Conservation (phyloP, 2,797 vertebrate genomes). For the Lutra lutra region DNA sequence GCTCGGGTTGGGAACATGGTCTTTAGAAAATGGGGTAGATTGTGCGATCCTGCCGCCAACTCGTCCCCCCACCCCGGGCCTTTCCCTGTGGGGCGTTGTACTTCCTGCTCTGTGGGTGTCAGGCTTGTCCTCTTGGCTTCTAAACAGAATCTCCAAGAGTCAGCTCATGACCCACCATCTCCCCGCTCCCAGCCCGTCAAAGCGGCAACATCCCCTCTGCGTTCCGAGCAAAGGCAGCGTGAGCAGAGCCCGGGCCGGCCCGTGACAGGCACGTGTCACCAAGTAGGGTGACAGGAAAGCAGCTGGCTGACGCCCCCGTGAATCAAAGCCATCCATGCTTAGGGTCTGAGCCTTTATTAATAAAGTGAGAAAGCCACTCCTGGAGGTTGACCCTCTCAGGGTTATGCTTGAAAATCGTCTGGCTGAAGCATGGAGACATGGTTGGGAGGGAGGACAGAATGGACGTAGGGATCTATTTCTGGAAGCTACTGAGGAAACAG, state of each 20-base stretch:
- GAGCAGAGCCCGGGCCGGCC: accelerated
- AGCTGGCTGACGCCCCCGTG: accelerated
- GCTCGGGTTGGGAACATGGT: accelerated
- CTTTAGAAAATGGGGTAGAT: background rate
- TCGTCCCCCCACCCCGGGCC: accelerated
- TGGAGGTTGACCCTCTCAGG: background rate
- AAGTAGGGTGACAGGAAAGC: accelerated
- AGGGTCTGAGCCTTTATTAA: background rate
- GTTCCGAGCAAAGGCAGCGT: accelerated
- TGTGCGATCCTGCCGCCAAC: too few relatives aligned
- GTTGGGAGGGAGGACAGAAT: background rate
- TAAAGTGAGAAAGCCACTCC: background rate
- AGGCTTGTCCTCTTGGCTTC: accelerated
- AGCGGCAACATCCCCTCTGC: too few relatives aligned
- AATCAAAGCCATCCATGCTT: accelerated
- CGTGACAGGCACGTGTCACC: background rate
- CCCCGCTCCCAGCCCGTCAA: background rate
- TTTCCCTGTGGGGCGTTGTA: background rate
- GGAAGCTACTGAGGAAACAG: background rate
- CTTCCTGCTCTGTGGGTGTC: background rate
- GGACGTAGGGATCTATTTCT: background rate
- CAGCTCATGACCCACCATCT: background rate
- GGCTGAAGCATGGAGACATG: background rate
- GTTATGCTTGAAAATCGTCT: background rate
- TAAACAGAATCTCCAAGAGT: background rate